A percentile compares a stretch with the other conserved stretches of the same genome.
Conservation (phyloP, 2,797 vertebrate species). For the Garrulus glandarius region DNA sequence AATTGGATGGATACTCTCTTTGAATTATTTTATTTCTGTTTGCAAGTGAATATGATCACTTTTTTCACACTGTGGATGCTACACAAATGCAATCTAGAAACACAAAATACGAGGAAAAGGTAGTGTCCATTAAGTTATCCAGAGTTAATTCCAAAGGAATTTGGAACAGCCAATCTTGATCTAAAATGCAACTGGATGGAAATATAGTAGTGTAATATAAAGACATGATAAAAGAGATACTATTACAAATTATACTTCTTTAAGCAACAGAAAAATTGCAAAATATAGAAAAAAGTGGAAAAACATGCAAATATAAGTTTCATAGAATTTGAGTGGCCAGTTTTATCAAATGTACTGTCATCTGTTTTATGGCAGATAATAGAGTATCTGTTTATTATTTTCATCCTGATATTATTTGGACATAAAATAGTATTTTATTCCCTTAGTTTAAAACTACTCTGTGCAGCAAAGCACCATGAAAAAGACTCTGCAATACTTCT, state of each 20-base stretch:
- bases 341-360: neutral
- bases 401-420: neutral
- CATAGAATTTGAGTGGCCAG: neutral
- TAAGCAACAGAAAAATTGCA: neutral
- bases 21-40: neutral
- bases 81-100: neutral
- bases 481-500: neutral
- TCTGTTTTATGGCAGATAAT: neutral
- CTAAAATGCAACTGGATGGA: neutral
- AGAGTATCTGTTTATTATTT: neutral
- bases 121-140: neutral
- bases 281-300: neutral
- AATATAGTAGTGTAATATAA: neutral
- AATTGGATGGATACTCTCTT: neutral
- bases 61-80: neutral
- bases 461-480: neutral
- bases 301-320: neutral
- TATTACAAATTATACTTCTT: neutral
- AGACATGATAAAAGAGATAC: neutral
- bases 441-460: neutral
- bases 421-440: neutral
- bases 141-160: neutral
- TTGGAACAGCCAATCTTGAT: neutral
- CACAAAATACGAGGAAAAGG: neutral
- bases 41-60: neutral